These are phyloP conservation scores for Phrynosoma blainvillii DNA, from an alignment of 2,113 vertebrate genomes.

Conservation along the genomic window DNA sequence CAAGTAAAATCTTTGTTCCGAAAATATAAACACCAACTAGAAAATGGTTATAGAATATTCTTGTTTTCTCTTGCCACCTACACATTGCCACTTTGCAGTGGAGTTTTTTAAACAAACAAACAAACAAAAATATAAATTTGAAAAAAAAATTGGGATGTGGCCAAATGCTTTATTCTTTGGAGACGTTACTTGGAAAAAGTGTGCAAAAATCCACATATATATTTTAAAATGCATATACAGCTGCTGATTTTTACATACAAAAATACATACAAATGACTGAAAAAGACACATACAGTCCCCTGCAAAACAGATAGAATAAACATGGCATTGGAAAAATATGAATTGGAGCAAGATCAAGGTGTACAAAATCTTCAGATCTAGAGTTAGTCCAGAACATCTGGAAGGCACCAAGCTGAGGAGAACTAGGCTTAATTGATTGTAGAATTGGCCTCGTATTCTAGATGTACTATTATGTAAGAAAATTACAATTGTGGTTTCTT, in stretches of 20 bases:
- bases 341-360: not conserved
- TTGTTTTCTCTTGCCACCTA: not conserved
- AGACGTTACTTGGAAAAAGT: too few species aligned
- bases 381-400: not conserved
- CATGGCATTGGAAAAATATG: not conserved
- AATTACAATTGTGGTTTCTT: conserved; percentile 45
- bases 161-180: too few species aligned
- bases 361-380: not conserved
- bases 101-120: not conserved
- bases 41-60: not conserved
- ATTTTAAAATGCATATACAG: too few species aligned
- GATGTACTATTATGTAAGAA: conserved; percentile 22
- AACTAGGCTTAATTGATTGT: not conserved
- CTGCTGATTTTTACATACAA: too few species aligned
- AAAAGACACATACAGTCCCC: not conserved
- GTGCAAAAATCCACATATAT: too few species aligned
- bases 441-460: not conserved
- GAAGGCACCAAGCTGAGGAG: not conserved
- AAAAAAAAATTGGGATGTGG: too few species aligned
- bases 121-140: not conserved
- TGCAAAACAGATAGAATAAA: not conserved
- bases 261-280: not conserved
- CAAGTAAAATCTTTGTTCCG: not conserved
- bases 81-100: not conserved
- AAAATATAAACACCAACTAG: not conserved